Evolutionary conservation across 2,113 vertebrate species (phyloP).

Genomic region (Columbina picui): DNA sequence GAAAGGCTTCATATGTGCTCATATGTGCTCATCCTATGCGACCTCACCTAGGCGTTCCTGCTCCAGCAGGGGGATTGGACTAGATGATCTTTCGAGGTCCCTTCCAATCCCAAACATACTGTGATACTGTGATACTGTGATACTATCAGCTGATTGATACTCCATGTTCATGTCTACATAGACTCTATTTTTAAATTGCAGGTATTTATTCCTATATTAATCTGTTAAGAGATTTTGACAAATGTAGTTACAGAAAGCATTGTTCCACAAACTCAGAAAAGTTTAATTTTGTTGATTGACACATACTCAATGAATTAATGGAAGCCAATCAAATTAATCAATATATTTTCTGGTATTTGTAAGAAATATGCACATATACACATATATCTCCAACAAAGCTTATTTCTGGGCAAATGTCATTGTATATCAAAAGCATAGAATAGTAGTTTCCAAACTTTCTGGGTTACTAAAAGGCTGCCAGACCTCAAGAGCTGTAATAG

Average conservation of each 20-base stretch:
- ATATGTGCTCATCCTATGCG: no score
- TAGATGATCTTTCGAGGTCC: no score
- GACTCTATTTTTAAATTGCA: background rate
- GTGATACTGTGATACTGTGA: no score
- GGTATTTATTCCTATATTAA: background rate
- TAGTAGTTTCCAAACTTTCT: background rate
- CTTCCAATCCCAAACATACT: no score
- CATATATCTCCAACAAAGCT: background rate
- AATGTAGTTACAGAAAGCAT: background rate
- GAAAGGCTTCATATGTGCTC: background rate
- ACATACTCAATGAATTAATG: background rate
- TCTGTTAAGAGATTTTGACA: background rate
- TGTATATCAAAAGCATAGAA: background rate
- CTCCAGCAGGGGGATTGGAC: no score
- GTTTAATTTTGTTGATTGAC: background rate
- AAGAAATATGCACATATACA: background rate
- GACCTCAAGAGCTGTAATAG: background rate
- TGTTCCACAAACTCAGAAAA: background rate
- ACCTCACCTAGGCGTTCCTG: no score
- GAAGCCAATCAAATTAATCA: background rate
- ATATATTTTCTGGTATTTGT: background rate
- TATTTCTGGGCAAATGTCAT: background rate
- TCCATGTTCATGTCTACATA: background rate
- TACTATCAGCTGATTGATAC: background rate
- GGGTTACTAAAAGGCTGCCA: background rate